Conservation (phyloP, 2,888 invertebrate species). For the Brachypterus glaber region DNA sequence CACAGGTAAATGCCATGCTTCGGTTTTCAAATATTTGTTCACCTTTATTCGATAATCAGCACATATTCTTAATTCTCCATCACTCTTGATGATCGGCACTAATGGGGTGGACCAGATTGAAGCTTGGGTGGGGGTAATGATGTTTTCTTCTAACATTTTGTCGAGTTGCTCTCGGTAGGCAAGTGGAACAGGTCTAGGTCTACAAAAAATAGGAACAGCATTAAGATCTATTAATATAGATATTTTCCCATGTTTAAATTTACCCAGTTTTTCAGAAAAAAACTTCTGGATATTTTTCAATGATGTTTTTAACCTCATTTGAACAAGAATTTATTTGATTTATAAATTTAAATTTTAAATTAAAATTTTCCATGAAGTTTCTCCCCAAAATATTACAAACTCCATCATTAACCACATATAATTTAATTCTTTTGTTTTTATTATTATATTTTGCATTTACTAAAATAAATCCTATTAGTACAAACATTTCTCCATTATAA, state of each 20-base stretch:
- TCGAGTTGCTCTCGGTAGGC: slow-evolving; percentile 1
- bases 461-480: too few relatives aligned
- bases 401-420: too few relatives aligned
- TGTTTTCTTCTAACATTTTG: not conserved
- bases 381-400: too few relatives aligned
- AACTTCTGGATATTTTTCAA: too few relatives aligned
- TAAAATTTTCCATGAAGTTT: too few relatives aligned
- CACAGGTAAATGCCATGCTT: slow-evolving; percentile 2
- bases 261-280: too few relatives aligned
- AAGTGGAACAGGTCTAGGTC: slow-evolving; percentile 7
- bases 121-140: not conserved
- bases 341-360: too few relatives aligned
- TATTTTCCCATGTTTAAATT: slow-evolving; percentile 5
- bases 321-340: too few relatives aligned
- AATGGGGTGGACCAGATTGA: slow-evolving; percentile 1
- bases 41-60: slow-evolving; percentile 3
- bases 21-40: slow-evolving; percentile 3
- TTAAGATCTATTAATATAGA: slow-evolving; percentile 3
- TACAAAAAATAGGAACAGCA: slow-evolving; percentile 8
- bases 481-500: too few relatives aligned
- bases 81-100: slow-evolving; percentile 3
- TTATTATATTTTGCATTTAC: too few relatives aligned
- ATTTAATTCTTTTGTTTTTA: too few relatives aligned
- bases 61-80: slow-evolving; percentile 4
- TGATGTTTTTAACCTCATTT: too few relatives aligned